Conservation (phyloP, 1,140 invertebrate genomes). For the Brachionus manjavacas region DNA sequence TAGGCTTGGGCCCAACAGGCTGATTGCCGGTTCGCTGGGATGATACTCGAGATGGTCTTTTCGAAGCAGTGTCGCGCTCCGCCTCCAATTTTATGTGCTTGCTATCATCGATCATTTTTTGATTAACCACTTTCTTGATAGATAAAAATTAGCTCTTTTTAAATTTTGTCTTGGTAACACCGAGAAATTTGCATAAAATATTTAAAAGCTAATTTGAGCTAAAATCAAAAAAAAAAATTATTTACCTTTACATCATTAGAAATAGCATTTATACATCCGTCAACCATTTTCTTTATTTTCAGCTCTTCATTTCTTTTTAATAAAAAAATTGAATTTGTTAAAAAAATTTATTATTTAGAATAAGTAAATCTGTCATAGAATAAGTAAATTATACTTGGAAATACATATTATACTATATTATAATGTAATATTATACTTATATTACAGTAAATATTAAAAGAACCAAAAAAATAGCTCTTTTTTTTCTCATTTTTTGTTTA, state of each 20-base stretch:
- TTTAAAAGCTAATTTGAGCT: background rate
- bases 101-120: slow-evolving; percentile 36
- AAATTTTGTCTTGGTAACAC: background rate
- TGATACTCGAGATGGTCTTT: background rate
- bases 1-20: background rate
- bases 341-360: too few relatives aligned
- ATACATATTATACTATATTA: too few relatives aligned
- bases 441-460: too few relatives aligned
- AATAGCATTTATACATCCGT: slow-evolving; percentile 27
- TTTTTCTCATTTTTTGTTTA: too few relatives aligned
- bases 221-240: background rate
- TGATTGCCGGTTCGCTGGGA: background rate
- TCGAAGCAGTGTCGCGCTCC: background rate
- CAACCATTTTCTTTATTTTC: slow-evolving; percentile 15
- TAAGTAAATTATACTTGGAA: too few relatives aligned
- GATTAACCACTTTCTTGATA: slow-evolving; percentile 6
- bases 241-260: slow-evolving; percentile 37
- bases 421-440: too few relatives aligned
- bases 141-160: background rate
- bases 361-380: too few relatives aligned
- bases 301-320: background rate
- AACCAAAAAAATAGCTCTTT: too few relatives aligned
- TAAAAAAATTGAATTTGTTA: background rate
- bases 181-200: background rate
- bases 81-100: slow-evolving; percentile 5